phyloP scores from a whole-genome alignment of 2,113 vertebrate species.

The Gorilla gorilla region DNA sequence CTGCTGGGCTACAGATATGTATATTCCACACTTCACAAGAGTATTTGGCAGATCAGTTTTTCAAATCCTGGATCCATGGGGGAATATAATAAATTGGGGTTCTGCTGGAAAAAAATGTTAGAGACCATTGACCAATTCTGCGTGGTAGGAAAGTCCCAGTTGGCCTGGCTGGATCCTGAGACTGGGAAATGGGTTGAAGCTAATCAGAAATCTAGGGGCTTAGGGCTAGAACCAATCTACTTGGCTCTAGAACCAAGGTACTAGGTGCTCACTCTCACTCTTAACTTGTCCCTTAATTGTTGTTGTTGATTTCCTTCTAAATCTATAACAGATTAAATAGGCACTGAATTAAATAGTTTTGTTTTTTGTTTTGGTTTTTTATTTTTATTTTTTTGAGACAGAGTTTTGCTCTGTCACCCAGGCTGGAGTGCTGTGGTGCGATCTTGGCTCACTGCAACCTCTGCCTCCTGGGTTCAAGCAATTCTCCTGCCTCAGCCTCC shows the following conservation, averaged over 20 bases:
- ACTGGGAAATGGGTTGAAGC: background rate
- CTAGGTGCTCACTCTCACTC: background rate
- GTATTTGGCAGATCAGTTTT: background rate
- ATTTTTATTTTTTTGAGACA: too few relatives aligned
- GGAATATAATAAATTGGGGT: background rate
- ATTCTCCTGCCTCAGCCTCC: too few relatives aligned
- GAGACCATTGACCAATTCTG: background rate
- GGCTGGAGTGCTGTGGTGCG: too few relatives aligned
- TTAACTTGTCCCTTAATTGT: background rate
- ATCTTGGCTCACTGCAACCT: too few relatives aligned
- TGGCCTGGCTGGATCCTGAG: background rate
- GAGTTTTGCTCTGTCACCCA: too few relatives aligned
- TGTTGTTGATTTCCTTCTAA: constrained; percentile 36
- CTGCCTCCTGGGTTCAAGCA: too few relatives aligned
- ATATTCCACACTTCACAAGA: background rate
- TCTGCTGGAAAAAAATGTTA: background rate
- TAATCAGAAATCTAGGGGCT: background rate
- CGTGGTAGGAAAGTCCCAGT: background rate
- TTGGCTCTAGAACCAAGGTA: background rate
- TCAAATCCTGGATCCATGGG: background rate
- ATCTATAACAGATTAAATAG: background rate
- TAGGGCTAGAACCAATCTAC: background rate
- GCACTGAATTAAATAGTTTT: background rate
- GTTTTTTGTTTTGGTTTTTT: too few relatives aligned
- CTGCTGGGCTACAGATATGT: background rate